A percentile compares a stretch with the other conserved stretches of the same genome.
Conservation (phyloP, 2,113 vertebrate species). For the Thunnus thynnus region DNA sequence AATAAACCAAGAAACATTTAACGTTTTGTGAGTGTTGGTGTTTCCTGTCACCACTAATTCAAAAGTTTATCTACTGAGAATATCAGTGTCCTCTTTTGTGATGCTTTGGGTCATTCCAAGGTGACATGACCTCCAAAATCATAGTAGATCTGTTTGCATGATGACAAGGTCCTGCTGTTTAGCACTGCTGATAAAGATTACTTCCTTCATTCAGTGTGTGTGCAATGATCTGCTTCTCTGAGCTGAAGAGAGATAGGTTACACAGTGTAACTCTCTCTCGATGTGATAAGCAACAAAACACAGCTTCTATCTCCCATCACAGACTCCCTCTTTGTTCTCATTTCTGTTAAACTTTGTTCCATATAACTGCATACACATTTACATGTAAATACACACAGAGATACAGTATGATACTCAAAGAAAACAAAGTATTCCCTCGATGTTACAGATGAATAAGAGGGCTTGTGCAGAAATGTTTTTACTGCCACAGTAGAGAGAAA, state of each 20-base stretch:
- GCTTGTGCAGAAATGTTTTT: background rate
- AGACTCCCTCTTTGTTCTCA: constrained; percentile 56
- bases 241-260: background rate
- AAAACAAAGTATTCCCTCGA: constrained; percentile 11
- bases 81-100: background rate
- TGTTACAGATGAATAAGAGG: background rate
- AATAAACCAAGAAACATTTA: background rate
- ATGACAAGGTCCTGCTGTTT: background rate
- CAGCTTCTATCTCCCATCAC: constrained; percentile 4
- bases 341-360: constrained; percentile 19
- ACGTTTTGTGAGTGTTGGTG: background rate
- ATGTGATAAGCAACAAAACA: constrained; percentile 19
- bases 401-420: background rate
- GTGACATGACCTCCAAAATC: background rate
- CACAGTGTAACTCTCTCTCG: constrained; percentile 3
- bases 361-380: constrained; percentile 24
- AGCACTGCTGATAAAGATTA: background rate
- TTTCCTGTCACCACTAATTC: background rate
- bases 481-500: background rate
- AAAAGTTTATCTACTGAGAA: background rate
- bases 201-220: background rate
- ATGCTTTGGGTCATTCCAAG: background rate
- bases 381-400: constrained; percentile 41
- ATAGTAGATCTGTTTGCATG: background rate
- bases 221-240: background rate